Evolutionary conservation across 2,113 vertebrate species (phyloP).

Genomic region (Podarcis cretensis): DNA sequence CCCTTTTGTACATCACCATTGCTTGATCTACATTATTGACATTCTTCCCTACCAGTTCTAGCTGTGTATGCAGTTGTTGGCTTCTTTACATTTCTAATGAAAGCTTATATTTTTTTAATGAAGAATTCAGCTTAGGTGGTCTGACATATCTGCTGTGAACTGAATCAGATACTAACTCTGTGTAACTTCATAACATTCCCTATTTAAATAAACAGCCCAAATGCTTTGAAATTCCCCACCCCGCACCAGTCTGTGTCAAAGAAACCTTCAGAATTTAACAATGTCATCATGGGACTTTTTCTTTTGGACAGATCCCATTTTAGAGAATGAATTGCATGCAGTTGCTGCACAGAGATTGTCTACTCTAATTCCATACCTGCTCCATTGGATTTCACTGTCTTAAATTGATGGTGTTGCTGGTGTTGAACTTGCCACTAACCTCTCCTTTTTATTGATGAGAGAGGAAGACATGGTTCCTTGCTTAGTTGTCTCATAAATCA

Average conservation of each 20-base stretch:
- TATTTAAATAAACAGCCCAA: too few species aligned
- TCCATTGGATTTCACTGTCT: not conserved
- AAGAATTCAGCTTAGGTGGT: too few species aligned
- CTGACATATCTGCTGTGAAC: too few species aligned
- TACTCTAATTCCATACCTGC: not conserved
- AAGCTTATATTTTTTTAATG: too few species aligned
- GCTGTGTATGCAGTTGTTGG: too few species aligned
- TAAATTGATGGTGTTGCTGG: not conserved
- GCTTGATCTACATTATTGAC: too few species aligned
- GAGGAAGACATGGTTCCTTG: not conserved
- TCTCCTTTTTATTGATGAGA: not conserved
- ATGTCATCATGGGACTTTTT: not conserved
- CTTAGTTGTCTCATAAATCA: not conserved
- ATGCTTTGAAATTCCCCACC: too few species aligned
- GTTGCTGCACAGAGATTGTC: not conserved
- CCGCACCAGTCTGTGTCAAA: not conserved
- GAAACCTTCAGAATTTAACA: not conserved
- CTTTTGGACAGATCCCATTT: not conserved
- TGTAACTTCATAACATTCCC: too few species aligned
- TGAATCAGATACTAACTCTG: too few species aligned
- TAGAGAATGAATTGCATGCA: not conserved
- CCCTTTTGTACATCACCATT: too few species aligned
- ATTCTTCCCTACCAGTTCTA: too few species aligned
- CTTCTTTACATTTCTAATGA: too few species aligned
- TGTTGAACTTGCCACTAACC: not conserved